These are phyloP conservation scores for Acromyrmex heyeri DNA, from an alignment of 1,140 invertebrate genomes.

Conservation along the genomic window DNA sequence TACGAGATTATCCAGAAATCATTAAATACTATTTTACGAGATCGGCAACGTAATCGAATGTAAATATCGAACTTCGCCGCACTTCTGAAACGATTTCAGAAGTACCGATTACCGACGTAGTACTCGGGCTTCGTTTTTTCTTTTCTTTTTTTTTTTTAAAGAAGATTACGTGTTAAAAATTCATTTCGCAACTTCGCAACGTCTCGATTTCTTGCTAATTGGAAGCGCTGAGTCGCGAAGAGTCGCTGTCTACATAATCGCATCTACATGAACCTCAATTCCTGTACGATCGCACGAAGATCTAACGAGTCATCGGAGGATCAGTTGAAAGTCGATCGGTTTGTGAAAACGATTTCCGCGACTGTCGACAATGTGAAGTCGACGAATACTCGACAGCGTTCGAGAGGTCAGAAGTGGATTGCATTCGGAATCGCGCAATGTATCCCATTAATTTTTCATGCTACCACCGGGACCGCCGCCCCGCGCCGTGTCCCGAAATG, in stretches of 20 bases:
- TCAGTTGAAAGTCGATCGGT: neutral
- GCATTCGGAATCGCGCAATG: conserved; percentile 30
- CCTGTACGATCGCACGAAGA: conserved; percentile 59
- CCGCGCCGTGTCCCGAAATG: conserved; percentile 5
- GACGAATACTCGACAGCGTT: neutral
- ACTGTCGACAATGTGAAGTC: conserved; percentile 36
- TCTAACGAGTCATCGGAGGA: conserved; percentile 58
- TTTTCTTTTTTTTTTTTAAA: too few relatives aligned
- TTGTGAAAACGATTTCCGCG: conserved; percentile 38
- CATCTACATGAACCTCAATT: conserved; percentile 15
- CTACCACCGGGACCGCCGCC: conserved; percentile 6
- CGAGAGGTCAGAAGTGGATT: conserved; percentile 20
- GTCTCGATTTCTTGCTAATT: conserved; percentile 66
- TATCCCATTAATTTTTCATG: conserved; percentile 63
- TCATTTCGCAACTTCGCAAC: neutral
- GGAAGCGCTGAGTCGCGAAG: conserved; percentile 25
- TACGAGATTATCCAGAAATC: neutral
- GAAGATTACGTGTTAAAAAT: conserved; percentile 18
- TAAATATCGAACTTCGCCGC: conserved; percentile 9
- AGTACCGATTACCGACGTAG: neutral
- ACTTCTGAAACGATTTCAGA: conserved; percentile 3
- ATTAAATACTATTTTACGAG: neutral
- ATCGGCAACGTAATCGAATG: conserved; percentile 25
- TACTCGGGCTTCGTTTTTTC: conserved; percentile 34
- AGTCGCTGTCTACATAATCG: conserved; percentile 66